Base-by-base conservation (phyloP, 2,888 invertebrate genomes). In the Cheilosia vernalis region DNA sequence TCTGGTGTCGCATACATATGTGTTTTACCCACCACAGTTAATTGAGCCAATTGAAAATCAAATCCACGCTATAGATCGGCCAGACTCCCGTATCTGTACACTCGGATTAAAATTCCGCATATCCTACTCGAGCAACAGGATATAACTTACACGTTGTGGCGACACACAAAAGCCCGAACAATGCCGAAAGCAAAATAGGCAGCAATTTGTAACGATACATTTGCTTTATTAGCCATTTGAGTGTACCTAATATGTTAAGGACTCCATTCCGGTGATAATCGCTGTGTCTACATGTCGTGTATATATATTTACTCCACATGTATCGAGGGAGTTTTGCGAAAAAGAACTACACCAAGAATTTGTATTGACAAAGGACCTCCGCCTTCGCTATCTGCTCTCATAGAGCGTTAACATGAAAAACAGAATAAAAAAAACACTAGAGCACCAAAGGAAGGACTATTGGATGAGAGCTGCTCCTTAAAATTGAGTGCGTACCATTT, bases 401-500 rank as follows among this genome's bases (percentile, higher is more conserved):
- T 10, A 58, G 42, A 40, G 44, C 13, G 13, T 51, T 13, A 24
- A 51, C 51, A 24, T 47, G 21, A 61, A 21, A 10, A 63, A 19
- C 0, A 9, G 9, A 2, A n/a, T 21, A 40, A 37, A 55, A 27
- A 67, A 37, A 27, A 76, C 49, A 74, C 61, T 44, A 80, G 69
- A 60, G 51, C 64, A 53, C 24, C 19, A 21, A 70, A 84, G 49
- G 37, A 37, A 70, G 70, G 84, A 72, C 74, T 47, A 40, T 42
- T 70, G 63, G 56, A 77, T 33, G 70, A 61, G 76, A 51, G 72
- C 80, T 76, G 76, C 42, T 85, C 81, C 85, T 81, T 77, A 66
- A 77, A 85, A 85, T 81, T 85, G 69, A 84, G 85, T 87, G 79
- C 77, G 87, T 81, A 88, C 78, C 88, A 88, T 88, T 88, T 88